Base-by-base conservation (phyloP, 2,113 vertebrate species). In the Amblyornis subalaris region DNA sequence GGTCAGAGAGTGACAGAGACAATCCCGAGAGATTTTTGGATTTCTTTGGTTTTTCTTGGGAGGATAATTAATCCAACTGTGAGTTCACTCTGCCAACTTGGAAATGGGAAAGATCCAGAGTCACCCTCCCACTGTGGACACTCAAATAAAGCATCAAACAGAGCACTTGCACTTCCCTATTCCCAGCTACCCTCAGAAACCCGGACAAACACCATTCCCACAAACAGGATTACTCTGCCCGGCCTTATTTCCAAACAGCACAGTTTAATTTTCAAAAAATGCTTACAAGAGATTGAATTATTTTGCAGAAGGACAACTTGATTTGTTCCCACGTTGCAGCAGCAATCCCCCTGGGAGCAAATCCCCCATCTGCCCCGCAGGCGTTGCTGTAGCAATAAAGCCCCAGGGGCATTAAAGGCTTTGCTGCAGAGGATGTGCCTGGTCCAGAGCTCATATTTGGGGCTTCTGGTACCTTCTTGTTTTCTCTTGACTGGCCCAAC, bases 301-400 rank as follows among this genome's bases (percentile, higher is more conserved):
- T 89, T 89, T 31, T 85, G 77, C 85, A 79, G 24, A n/a, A 79
- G 38, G 51, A 66, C 54, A 64, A 51, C 7, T 64, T 20, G 54
- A 75, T 93, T 91, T 81, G 74, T 62, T 89, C 12, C 66, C 54
- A 2, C 44, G 87, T 69, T 33, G 36, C 89, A 82, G 48, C 61
- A 22, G 36, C 64, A 89, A 92, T 91, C 74, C 89, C 67, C 40
- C 47, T 2, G 6, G 76, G 0, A 45, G 12, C 16, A 85, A 95
- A 90, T 94, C 89, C 78, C n/a, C 76, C 75, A 50, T 88, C 66
- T 94, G 95, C 94, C 89, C 20, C 0, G 5, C 10, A 12, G 70
- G 42, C 0, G 35, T 72, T 94, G 95, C 94, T 94, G 91, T 14
- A 47, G 95, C 9, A 88, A 83, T 74, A 85, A 91, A 96, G 67